These are phyloP conservation scores for Alectoris magna DNA, from an alignment of 2,797 vertebrate species.

Conservation along the genomic window DNA sequence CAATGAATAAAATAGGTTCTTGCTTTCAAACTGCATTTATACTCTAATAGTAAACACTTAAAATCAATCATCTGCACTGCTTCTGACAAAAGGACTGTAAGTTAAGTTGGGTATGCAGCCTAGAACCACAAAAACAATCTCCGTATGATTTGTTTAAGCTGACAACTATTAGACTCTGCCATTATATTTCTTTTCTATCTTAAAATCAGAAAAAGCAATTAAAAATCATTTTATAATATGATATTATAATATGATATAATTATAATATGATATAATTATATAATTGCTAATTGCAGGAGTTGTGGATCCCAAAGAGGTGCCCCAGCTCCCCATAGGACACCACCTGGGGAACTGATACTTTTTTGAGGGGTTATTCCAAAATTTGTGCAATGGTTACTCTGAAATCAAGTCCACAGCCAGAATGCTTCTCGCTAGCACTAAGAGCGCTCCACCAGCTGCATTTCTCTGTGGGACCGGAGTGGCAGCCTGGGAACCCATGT, in stretches of 20 bases:
- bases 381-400: background rate
- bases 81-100: background rate
- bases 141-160: background rate
- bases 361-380: background rate
- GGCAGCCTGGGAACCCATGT: background rate
- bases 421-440: background rate
- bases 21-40: constrained; percentile 14
- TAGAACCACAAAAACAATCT: background rate
- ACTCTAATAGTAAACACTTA: background rate
- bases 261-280: too few species aligned
- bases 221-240: background rate
- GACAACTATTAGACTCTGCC: background rate
- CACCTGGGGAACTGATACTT: background rate
- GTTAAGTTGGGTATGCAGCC: background rate
- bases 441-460: rapidly evolving
- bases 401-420: background rate
- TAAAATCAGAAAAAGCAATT: background rate
- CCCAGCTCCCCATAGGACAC: background rate
- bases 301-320: background rate
- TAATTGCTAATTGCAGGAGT: background rate
- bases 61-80: background rate
- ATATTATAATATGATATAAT: too few species aligned
- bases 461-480: rapidly evolving
- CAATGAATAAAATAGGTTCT: constrained; percentile 2
- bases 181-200: background rate